Evolutionary conservation across 2,888 invertebrate species (phyloP), one percentile per base, ranked within the genome.

Genomic region (Tenthredo notha): DNA sequence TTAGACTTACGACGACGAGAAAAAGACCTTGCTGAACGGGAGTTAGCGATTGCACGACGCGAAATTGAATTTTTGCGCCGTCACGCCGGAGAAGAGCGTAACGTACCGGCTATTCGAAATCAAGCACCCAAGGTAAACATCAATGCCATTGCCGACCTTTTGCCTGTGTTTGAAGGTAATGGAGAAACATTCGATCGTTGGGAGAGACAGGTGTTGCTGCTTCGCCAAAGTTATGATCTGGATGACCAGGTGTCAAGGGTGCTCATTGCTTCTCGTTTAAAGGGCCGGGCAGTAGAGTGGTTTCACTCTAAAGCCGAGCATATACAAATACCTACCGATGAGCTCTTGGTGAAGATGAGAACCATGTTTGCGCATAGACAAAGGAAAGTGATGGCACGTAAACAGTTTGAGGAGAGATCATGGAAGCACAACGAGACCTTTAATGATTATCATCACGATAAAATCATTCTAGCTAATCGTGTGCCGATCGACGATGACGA

Each of bases 231-330:
- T 37, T 70, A 70, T 37, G 67, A 37, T 33, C 7, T 70, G 18
- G 33, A 70, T 70, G 67, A 70, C 67, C 33, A 29, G 1, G 33
- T 70, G 25, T 18, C 67, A 18, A 70, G 67, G 18, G 67, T 70
- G 67, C 67, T 70, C 67, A 70, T 70, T 6, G 67, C 37, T 1
- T 33, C 67, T 29, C 33, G 67, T 18, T 70, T 29, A 37, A 70
- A 70, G 15, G 37, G 67, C 15, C 67, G 67, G 15, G 87, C 87
- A 29, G 6, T 58, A 1, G 65, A 85, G 12, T 85, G 86, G 87
- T 85, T 87, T 65, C 86, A 84, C 47, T 86, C 87, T 1, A 84
- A 78, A 83, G 33, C 86, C 18, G 87, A 86, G 21, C 70, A 85
- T 43, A 43, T 86, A 2, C 50, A 40, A 40, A 82, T 85, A 40